A percentile compares a stretch with the other conserved stretches of the same genome.
phyloP scores from a whole-genome alignment of 1,140 invertebrate genomes.

The Rhopalosiphum maidis region DNA sequence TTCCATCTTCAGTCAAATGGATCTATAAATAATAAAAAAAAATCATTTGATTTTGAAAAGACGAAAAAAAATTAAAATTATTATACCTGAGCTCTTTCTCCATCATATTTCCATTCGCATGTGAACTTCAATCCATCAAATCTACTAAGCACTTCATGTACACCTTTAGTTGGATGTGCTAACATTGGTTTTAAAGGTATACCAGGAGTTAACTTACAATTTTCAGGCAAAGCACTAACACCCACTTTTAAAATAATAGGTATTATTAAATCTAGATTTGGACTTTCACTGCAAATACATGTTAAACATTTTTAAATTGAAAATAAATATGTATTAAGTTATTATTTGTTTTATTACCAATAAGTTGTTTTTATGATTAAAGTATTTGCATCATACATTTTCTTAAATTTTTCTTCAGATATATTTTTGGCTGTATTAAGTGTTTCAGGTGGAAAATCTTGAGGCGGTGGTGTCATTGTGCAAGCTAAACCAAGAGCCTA shows the following conservation, averaged over 20 bases:
- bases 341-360: conserved; percentile 68
- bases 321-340: conserved; percentile 30
- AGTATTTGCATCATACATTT: conserved; percentile 77
- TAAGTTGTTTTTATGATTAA: conserved; percentile 91
- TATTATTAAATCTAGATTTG: conserved; percentile 91
- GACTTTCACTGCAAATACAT: conserved; percentile 81
- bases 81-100: conserved; percentile 93
- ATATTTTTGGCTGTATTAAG: conserved; percentile 71
- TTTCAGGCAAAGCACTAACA: conserved; percentile 76
- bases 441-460: conserved; percentile 72
- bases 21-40: conserved; percentile 67
- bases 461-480: conserved; percentile 73
- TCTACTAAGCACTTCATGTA: conserved; percentile 86
- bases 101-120: conserved; percentile 99
- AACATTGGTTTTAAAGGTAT: conserved; percentile 98
- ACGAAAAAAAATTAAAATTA: neutral
- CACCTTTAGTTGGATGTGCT: conserved; percentile 95
- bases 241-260: conserved; percentile 82
- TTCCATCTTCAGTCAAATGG: conserved; percentile 74
- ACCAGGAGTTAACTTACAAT: conserved; percentile 90
- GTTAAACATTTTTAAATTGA: conserved; percentile 41
- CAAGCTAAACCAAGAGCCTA: conserved; percentile 87
- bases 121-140: conserved; percentile 95
- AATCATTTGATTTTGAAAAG: neutral
- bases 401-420: conserved; percentile 78